Evolutionary conservation across 1,140 invertebrate species (phyloP), one percentile per base, ranked within the genome.

Genomic region (Maconellicoccus hirsutus): DNA sequence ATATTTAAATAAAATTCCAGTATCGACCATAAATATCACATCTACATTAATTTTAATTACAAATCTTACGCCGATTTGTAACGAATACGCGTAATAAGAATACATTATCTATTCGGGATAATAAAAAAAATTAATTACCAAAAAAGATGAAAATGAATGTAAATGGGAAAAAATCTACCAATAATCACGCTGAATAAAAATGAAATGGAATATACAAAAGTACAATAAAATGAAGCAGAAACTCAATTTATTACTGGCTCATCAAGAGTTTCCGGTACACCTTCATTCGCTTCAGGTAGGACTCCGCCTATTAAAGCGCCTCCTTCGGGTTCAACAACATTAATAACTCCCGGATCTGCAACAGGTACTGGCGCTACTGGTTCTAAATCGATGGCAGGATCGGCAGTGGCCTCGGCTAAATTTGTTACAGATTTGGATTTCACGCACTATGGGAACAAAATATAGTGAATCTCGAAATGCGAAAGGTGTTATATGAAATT

Each of bases 341-440:
- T 75, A 1, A 73, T 52, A 19, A 72, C 61, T 38, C 76, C 76
- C 19, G 71, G 75, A 59, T 77, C 77, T 19, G 73, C 70, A 22
- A 77, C 75, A 12, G 74, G 74, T 25, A 69, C 38, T 14, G 63
- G 63, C 1, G 26, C 71, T 6, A 38, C 83, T 96, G 39, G 92
- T 95, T 72, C 71, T n/a, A 75, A 71, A 59, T 88, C 86, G 61
- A 89, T 76, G 1, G 84, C 85, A 1, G 91, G 90, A 81, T 94
- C 93, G 3, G 92, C 91, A n/a, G 93, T 91, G 4, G 93, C 90
- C 80, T 94, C 90, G 0, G 92, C 93, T 39, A 96, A 81, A 81
- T 96, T 96, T 1, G 94, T 96, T 0, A 95, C 93, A 0, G 92
- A 94, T 78, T 96, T 96, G 0, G 92, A 94, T 79, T 95, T 95